Evolutionary conservation across 2,113 vertebrate species (phyloP).

Genomic region (human (Homo sapiens)): DNA sequence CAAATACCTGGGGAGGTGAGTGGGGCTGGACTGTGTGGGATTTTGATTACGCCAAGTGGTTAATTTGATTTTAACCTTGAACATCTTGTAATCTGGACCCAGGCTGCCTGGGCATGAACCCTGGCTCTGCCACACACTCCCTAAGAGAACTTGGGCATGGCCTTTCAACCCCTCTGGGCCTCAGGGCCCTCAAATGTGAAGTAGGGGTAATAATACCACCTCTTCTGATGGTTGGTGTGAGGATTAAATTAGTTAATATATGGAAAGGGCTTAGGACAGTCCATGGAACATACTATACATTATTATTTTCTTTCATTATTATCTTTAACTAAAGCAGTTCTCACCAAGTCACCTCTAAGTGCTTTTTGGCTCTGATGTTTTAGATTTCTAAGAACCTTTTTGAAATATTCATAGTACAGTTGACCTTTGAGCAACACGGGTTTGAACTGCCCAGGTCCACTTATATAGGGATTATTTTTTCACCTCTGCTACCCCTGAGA

Average conservation of each 20-base stretch:
- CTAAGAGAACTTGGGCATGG: neutral
- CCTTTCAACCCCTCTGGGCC: neutral
- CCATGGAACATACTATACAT: rapidly evolving
- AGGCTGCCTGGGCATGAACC: neutral
- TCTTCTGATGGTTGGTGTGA: neutral
- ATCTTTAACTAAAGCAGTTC: neutral
- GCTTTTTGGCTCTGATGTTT: neutral
- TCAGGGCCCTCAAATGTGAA: neutral
- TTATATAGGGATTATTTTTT: no score
- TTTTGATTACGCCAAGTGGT: neutral
- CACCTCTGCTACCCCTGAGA: no score
- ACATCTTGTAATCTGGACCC: neutral
- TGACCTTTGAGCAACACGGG: no score
- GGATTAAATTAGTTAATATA: neutral
- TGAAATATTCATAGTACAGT: neutral
- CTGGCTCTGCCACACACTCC: neutral
- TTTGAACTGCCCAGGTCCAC: no score
- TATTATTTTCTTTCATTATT: neutral
- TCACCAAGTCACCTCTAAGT: neutral
- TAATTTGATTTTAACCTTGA: neutral
- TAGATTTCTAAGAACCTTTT: neutral
- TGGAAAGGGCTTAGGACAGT: neutral
- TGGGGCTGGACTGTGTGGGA: no score
- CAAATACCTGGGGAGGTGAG: neutral
- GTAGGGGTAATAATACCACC: rapidly evolving